Conservation (phyloP, 2,888 invertebrate species). For the Lepidocyrtinus sp. region DNA sequence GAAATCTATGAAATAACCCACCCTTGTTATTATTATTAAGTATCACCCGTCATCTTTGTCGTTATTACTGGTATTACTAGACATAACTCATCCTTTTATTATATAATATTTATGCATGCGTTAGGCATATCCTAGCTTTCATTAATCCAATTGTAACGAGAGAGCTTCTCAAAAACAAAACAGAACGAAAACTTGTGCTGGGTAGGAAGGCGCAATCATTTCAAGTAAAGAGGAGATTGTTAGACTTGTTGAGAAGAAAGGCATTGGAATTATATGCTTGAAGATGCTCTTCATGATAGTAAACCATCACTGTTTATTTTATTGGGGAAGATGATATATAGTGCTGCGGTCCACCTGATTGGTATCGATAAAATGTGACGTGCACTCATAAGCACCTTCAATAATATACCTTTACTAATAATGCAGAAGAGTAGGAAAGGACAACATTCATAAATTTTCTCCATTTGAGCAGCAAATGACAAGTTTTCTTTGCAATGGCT, state of each 20-base stretch:
- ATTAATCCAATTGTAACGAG: background rate
- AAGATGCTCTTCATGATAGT: too few relatives aligned
- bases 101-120: conserved; percentile 7
- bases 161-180: background rate
- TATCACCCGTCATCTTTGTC: conserved; percentile 51
- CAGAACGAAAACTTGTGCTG: too few relatives aligned
- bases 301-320: background rate
- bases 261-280: background rate
- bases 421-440: too few relatives aligned
- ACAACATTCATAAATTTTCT: too few relatives aligned
- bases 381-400: too few relatives aligned
- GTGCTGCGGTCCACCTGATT: background rate
- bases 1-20: conserved; percentile 35
- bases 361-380: background rate
- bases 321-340: background rate
- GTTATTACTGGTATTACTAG: conserved; percentile 51
- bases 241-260: too few relatives aligned
- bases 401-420: too few relatives aligned
- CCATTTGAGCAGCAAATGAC: too few relatives aligned
- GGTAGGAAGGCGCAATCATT: too few relatives aligned
- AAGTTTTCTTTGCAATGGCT: background rate
- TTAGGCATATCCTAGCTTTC: background rate
- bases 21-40: conserved; percentile 45
- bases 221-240: too few relatives aligned
- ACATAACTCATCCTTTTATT: conserved; percentile 51